A percentile compares a stretch with the other conserved stretches of the same genome.
phyloP scores from a whole-genome alignment of 2,113 vertebrate species.

The Tursiops truncatus region DNA sequence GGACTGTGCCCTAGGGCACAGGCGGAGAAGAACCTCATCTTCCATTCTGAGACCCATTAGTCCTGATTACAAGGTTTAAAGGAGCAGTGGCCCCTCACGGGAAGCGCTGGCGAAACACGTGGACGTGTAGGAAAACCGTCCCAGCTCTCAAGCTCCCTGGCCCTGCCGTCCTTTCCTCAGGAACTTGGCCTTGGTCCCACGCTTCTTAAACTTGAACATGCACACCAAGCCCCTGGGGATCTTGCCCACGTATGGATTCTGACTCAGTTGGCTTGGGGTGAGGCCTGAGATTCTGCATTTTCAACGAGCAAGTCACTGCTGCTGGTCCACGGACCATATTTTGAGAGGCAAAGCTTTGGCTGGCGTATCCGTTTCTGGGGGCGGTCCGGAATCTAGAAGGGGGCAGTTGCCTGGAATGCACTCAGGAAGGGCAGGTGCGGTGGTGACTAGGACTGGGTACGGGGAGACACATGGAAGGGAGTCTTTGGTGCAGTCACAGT shows the following conservation, averaged over 20 bases:
- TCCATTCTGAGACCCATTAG: constrained; percentile 53
- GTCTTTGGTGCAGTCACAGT: background rate
- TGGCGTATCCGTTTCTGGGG: background rate
- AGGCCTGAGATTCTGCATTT: background rate
- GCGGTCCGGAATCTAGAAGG: background rate
- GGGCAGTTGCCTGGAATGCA: background rate
- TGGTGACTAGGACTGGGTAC: background rate
- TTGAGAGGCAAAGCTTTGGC: constrained; percentile 30
- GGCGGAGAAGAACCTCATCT: constrained; percentile 45
- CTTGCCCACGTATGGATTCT: background rate
- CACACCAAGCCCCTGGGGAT: background rate
- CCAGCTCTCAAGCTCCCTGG: background rate
- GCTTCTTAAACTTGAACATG: background rate
- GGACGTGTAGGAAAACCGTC: background rate
- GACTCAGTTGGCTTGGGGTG: background rate
- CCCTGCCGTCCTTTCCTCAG: background rate
- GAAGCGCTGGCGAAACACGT: background rate
- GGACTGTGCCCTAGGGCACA: constrained; percentile 4
- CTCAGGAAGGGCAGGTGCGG: background rate
- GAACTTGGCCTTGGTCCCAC: background rate
- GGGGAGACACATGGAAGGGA: background rate
- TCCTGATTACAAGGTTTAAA: constrained; percentile 53
- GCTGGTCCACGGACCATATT: background rate
- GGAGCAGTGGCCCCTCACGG: fast-evolving
- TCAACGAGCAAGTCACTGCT: background rate